phyloP scores from a whole-genome alignment of 2,888 invertebrate species.

The Chrysolina haemoptera region DNA sequence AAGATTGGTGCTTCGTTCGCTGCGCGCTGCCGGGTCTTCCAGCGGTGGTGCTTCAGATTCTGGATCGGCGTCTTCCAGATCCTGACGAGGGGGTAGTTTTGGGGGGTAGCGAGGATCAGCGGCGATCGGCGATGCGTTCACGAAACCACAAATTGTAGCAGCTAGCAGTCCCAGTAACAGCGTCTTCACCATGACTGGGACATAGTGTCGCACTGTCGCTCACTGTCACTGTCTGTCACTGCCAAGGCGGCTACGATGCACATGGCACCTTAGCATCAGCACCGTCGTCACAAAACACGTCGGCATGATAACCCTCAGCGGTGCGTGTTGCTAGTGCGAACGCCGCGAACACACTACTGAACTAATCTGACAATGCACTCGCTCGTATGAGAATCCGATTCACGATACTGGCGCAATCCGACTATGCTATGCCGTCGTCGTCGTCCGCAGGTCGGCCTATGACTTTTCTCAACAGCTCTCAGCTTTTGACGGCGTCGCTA shows the following conservation, averaged over 20 bases:
- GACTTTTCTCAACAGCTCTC: constrained; percentile 36
- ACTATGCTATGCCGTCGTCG: constrained; percentile 44
- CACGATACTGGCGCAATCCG: constrained; percentile 48
- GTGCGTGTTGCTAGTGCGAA: constrained; percentile 70
- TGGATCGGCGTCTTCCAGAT: constrained; percentile 21
- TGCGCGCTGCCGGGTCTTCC: constrained; percentile 69
- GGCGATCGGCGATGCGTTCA: constrained; percentile 65
- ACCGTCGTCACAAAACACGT: constrained; percentile 62
- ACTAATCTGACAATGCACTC: constrained; percentile 64
- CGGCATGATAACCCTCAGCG: constrained; percentile 63
- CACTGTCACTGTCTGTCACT: constrained; percentile 63
- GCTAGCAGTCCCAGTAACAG: constrained; percentile 69
- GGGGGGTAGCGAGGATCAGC: constrained; percentile 53
- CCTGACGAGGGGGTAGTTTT: constrained; percentile 49
- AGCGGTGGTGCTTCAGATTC: constrained; percentile 46
- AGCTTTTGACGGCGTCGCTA: constrained; percentile 49
- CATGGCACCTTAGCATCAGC: constrained; percentile 41
- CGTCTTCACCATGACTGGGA: constrained; percentile 71
- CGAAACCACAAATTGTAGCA: constrained; percentile 68
- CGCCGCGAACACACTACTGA: constrained; percentile 69
- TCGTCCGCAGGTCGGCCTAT: constrained; percentile 35
- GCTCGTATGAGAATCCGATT: constrained; percentile 60
- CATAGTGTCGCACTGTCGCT: constrained; percentile 67
- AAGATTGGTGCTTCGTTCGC: constrained; percentile 85
- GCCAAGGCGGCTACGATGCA: constrained; percentile 53